A percentile compares a stretch with the other conserved stretches of the same genome.
Evolutionary conservation across 2,888 invertebrate genomes (phyloP).

Genomic region (Hirtodrosophila histrioides): DNA sequence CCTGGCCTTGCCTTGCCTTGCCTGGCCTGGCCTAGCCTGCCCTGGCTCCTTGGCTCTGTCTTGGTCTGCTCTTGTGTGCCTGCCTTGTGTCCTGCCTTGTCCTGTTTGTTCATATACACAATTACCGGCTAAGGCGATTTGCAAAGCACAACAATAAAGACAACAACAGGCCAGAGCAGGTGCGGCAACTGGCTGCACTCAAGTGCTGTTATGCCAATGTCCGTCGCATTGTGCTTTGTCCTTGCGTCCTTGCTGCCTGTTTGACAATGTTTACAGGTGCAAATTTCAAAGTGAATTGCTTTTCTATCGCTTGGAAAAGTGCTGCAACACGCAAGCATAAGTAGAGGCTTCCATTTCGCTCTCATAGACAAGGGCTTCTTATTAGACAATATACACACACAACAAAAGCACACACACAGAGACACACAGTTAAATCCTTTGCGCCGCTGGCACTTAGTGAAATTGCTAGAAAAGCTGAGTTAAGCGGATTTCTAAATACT

Average conservation of each 20-base stretch:
- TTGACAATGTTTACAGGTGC: constrained; percentile 80
- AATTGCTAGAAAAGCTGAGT: constrained; percentile 64
- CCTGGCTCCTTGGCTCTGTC: constrained; percentile 30
- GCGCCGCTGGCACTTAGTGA: constrained; percentile 62
- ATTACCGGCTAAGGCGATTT: constrained; percentile 79
- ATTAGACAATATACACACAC: constrained; percentile 43
- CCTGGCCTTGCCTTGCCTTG: constrained; percentile 4
- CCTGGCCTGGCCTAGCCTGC: constrained; percentile 31
- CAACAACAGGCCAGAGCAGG: constrained; percentile 51
- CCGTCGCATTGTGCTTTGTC: constrained; percentile 29
- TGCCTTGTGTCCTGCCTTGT: constrained; percentile 40
- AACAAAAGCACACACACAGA: constrained; percentile 6
- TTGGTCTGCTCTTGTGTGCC: constrained; percentile 22
- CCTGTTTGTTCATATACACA: constrained; percentile 73
- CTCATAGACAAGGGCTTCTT: constrained; percentile 44
- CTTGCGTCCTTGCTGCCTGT: constrained; percentile 39
- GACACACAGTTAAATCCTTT: constrained; percentile 37
- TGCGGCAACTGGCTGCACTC: constrained; percentile 62
- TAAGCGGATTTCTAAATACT: constrained; percentile 59
- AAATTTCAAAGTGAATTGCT: constrained; percentile 81
- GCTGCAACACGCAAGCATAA: constrained; percentile 71
- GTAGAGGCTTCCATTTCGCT: constrained; percentile 49
- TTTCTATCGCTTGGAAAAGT: constrained; percentile 80
- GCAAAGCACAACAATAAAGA: constrained; percentile 49
- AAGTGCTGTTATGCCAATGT: constrained; percentile 72